A percentile compares a stretch with the other conserved stretches of the same genome.
These are phyloP conservation scores for Limnephilus marmoratus DNA, from an alignment of 2,888 invertebrate species.

Conservation along the genomic window DNA sequence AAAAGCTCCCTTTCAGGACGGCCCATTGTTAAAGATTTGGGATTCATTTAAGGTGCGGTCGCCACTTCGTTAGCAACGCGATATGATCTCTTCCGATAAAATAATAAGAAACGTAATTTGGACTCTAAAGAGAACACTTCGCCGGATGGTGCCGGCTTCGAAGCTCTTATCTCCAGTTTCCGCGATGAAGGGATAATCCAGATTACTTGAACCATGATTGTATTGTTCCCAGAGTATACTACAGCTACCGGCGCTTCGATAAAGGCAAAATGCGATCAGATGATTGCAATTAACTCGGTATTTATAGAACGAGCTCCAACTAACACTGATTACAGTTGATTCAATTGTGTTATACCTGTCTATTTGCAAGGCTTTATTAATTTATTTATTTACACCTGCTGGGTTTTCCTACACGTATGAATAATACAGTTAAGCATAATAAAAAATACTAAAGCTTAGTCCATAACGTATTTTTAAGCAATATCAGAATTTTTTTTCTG, in stretches of 20 bases:
- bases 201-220: constrained; percentile 33
- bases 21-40: constrained; percentile 56
- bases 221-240: constrained; percentile 16
- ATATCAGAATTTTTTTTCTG: too few relatives aligned
- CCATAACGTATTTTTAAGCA: too few relatives aligned
- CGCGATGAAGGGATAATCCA: constrained; percentile 50
- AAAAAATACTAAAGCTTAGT: too few relatives aligned
- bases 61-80: constrained; percentile 62
- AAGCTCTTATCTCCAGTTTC: not conserved
- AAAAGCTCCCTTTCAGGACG: constrained; percentile 39
- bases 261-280: not conserved
- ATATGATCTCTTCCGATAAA: constrained; percentile 60
- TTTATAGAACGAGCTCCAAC: not conserved
- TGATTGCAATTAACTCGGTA: constrained; percentile 23
- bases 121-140: constrained; percentile 20
- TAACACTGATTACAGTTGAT: not conserved
- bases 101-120: constrained; percentile 53
- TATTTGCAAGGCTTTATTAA: not conserved
- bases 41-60: constrained; percentile 62
- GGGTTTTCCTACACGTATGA: too few relatives aligned
- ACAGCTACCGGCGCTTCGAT: not conserved
- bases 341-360: not conserved
- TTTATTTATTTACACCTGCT: too few relatives aligned
- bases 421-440: too few relatives aligned
- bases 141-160: not conserved